Base-by-base conservation (phyloP, 2,113 vertebrate genomes). In the Nycticorax nycticorax region DNA sequence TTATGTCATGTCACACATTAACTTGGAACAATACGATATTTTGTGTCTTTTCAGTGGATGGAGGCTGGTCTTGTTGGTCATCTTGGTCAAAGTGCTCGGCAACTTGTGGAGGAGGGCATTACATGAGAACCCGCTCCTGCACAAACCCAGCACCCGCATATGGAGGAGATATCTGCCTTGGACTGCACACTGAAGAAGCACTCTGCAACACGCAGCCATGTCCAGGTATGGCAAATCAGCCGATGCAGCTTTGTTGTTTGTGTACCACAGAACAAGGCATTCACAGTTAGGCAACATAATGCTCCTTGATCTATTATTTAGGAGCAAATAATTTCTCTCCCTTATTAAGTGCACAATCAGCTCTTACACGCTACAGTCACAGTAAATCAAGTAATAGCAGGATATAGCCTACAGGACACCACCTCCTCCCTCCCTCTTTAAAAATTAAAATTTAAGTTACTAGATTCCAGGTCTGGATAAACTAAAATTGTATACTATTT, bases 21-120 rank as follows among this genome's bases (percentile, higher is more conserved):
- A 23, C 39, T 17, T 78, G 30, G 21, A 76, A 68, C 21, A 69
- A 66, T 23, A 17, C 10, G 12, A 3, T 32, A 37, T 59, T 95
- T 68, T 96, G 19, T 91, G 43, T 64, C 63, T 97, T 93, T 96
- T 69, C 93, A 99, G 99, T 99, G 98, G 99, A 99, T 22, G 99
- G 99, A 50, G 96, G 98, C 81, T 99, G 99, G 99, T 99, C 99
- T 2, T 99, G 99, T 96, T 99, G 99, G 99, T 99, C 99, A 3
- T 97, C 99, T 10, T 99, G 99, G 99, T 99, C 99, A 7, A 99
- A 99, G 95, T 99, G 99, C 95, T 99, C 99, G 0, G 99, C 99
- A 21, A 99, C 99, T 1, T 99, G 99, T 43, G 99, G 99, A 32
- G 99, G 99, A 32, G 99, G 99, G 33, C 99, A 99, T 96, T 99